Conservation (phyloP, 2,888 invertebrate species). For the Noctua janthina region DNA sequence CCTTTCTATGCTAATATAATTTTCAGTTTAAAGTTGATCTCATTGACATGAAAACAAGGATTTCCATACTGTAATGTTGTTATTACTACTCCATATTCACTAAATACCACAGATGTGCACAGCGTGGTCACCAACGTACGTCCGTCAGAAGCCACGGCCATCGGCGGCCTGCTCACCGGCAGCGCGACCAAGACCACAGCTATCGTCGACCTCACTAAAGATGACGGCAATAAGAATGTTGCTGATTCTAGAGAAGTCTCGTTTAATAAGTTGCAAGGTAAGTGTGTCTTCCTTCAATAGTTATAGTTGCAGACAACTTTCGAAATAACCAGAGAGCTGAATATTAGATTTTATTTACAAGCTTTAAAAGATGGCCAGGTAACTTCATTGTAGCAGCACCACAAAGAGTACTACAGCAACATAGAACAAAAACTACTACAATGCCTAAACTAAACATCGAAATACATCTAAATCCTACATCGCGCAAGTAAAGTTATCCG, state of each 20-base stretch:
- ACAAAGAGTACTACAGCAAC: too few species aligned
- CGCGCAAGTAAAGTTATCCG: too few species aligned
- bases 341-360: too few species aligned
- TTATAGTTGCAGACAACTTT: background rate
- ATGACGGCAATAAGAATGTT: slow-evolving; percentile 90
- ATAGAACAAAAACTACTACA: too few species aligned
- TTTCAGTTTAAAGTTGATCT: too few species aligned
- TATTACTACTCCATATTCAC: background rate
- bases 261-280: slow-evolving; percentile 93
- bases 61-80: background rate
- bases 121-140: slow-evolving; percentile 89
- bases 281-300: background rate
- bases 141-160: slow-evolving; percentile 93
- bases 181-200: slow-evolving; percentile 88
- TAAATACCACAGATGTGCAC: slow-evolving; percentile 81
- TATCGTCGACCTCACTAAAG: slow-evolving; percentile 92
- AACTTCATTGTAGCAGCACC: too few species aligned
- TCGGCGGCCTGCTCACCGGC: slow-evolving; percentile 93
- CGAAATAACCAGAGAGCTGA: too few species aligned
- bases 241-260: slow-evolving; percentile 94
- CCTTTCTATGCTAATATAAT: too few species aligned
- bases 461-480: too few species aligned
- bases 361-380: too few species aligned
- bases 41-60: too few species aligned
- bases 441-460: too few species aligned